These are phyloP conservation scores for Oryzias sinensis DNA, from an alignment of 2,797 vertebrate genomes.

Conservation along the genomic window DNA sequence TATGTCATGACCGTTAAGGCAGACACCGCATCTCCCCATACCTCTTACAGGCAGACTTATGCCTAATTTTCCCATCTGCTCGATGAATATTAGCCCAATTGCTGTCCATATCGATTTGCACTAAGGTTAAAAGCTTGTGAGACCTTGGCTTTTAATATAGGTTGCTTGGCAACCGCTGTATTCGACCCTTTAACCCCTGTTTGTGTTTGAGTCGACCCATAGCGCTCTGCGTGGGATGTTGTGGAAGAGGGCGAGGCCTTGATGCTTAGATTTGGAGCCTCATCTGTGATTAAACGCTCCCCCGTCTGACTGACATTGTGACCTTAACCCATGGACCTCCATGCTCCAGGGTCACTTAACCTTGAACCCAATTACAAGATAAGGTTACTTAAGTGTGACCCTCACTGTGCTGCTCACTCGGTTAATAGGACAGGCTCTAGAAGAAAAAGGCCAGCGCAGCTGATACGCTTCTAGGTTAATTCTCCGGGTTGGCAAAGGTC, in stretches of 20 bases:
- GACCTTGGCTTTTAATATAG: constrained; percentile 71
- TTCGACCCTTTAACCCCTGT: constrained; percentile 39
- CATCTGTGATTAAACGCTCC: constrained; percentile 81
- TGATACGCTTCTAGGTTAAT: constrained; percentile 79
- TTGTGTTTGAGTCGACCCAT: constrained; percentile 19
- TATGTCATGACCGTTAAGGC: constrained; percentile 35
- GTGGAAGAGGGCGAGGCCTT: constrained; percentile 45
- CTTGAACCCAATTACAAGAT: constrained; percentile 88
- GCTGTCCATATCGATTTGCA: constrained; percentile 71
- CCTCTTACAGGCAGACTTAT: constrained; percentile 55
- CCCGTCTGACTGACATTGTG: constrained; percentile 72
- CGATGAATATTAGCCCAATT: constrained; percentile 77
- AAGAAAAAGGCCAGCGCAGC: constrained; percentile 76
- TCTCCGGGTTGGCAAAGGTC: constrained; percentile 79
- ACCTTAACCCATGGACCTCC: constrained; percentile 77
- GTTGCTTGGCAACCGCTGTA: constrained; percentile 74
- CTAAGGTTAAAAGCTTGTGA: constrained; percentile 79
- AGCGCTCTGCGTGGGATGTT: constrained; percentile 34
- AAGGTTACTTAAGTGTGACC: constrained; percentile 83
- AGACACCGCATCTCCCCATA: constrained; percentile 31
- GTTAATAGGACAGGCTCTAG: constrained; percentile 76
- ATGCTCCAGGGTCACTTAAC: constrained; percentile 80
- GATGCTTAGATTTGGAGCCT: constrained; percentile 77
- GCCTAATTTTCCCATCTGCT: constrained; percentile 76
- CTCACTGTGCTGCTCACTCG: constrained; percentile 67